These are phyloP conservation scores for Chrysocyon brachyurus DNA, from an alignment of 2,797 vertebrate genomes.

Conservation along the genomic window DNA sequence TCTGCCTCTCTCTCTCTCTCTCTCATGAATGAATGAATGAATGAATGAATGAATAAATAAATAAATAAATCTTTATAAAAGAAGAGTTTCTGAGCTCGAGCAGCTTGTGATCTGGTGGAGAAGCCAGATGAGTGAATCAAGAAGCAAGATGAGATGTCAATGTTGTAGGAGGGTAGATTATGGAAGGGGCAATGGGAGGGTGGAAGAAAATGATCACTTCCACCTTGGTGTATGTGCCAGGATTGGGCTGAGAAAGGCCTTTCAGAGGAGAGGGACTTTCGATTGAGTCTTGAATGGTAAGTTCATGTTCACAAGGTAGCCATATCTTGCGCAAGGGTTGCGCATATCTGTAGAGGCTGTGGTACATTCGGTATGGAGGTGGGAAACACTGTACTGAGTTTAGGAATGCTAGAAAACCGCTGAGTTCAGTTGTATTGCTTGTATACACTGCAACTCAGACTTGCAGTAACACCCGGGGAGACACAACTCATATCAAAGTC, in stretches of 20 bases:
- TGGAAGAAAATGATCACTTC: neutral
- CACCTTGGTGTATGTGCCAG: neutral
- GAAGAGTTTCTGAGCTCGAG: neutral
- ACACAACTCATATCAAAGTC: neutral
- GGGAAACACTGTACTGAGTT: neutral
- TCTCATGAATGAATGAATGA: too few species aligned
- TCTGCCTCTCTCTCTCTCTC: too few species aligned
- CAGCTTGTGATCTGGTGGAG: neutral
- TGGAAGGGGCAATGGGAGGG: neutral
- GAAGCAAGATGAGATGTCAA: neutral
- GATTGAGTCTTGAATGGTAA: neutral
- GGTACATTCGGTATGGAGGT: neutral
- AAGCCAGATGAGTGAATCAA: neutral
- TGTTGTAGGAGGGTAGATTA: neutral
- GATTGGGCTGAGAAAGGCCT: neutral
- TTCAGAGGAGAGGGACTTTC: neutral
- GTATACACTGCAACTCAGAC: too few species aligned
- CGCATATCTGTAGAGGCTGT: neutral
- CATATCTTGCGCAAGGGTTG: too few species aligned
- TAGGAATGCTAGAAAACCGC: neutral
- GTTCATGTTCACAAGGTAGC: fast-evolving
- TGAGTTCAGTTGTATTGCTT: neutral
- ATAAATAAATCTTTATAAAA: too few species aligned
- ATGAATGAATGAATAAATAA: too few species aligned
- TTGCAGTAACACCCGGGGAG: fast-evolving